Base-by-base conservation (phyloP, 2,113 vertebrate species). In the Actenoides lindsayi region DNA sequence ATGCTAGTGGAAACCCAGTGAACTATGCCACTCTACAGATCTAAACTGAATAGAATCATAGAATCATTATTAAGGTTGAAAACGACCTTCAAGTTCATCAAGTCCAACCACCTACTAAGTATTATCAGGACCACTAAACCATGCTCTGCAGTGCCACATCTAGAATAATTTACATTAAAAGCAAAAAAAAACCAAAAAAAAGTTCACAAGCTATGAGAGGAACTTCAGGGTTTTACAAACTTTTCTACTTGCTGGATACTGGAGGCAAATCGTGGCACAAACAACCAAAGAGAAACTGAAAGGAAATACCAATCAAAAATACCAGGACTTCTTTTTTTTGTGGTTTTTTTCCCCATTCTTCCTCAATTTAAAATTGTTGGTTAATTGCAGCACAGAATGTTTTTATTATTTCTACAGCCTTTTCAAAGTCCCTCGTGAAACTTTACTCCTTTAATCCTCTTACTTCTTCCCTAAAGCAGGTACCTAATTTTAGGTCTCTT, bases 321-420 rank as follows among this genome's bases (percentile, higher is more conserved):
- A 74, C 6, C 24, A 33, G 77, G 42, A 50, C 39, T 16, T 59
- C n/a, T 69, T 74, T 77, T 64, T 79, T 46, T 90, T 53, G 14
- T 28, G 20, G 14, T 94, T 92, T 84, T 84, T 33, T 4, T 25
- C 23, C 23, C 19, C 79, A 81, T 93, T 95, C 83, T 86, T 78
- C 64, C 75, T 92, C 68, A 88, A 94, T 95, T 96, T 95, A 81
- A 86, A 93, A 95, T 78, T 39, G 8, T 86, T 90, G 92, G 63
- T n/a, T 81, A 77, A 56, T 92, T 80, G 77, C 54, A 75, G 51
- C 30, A 88, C 90, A 96, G 68, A 92, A 80, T 88, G 79, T 83
- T 96, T 94, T 87, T 91, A 91, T 95, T 97, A 89, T 69, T 96
- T 71, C 60, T 60, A 50, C 23, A 96, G 51, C 20, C n/a, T 87